Conservation (phyloP, 2,797 vertebrate species). For the Borostomias antarcticus region DNA sequence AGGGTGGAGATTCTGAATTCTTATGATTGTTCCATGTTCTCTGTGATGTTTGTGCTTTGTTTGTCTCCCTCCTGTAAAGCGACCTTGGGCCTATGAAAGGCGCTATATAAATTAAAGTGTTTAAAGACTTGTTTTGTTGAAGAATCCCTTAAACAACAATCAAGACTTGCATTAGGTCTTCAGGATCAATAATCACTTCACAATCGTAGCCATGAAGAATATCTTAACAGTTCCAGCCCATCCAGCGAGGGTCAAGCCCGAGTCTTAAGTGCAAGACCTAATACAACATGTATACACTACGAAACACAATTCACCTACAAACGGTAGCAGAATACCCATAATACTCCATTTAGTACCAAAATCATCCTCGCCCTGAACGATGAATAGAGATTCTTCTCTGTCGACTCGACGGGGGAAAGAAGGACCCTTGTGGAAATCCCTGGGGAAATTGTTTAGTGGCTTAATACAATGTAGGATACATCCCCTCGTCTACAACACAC, state of each 20-base stretch:
- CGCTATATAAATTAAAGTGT: no score
- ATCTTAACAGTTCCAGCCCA: constrained; percentile 5
- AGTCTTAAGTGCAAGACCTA: no score
- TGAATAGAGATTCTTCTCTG: not conserved
- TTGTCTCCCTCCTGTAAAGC: no score
- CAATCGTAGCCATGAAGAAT: not conserved
- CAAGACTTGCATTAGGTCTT: no score
- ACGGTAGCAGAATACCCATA: not conserved
- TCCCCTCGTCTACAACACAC: constrained; percentile 40
- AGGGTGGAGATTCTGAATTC: no score
- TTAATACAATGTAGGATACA: not conserved
- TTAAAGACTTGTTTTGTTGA: no score
- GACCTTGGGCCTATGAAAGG: no score
- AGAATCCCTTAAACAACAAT: no score
- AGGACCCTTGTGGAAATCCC: no score
- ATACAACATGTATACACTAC: not conserved
- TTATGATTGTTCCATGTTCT: no score
- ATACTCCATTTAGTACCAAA: not conserved
- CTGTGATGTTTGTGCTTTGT: no score
- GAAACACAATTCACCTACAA: not conserved
- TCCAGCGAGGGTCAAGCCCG: constrained; percentile 11
- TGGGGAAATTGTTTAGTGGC: not conserved
- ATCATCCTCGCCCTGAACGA: not conserved
- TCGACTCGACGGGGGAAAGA: not conserved
- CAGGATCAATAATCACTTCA: not conserved